Conservation (phyloP, 2,888 invertebrate species). For the Cantharis nigra region DNA sequence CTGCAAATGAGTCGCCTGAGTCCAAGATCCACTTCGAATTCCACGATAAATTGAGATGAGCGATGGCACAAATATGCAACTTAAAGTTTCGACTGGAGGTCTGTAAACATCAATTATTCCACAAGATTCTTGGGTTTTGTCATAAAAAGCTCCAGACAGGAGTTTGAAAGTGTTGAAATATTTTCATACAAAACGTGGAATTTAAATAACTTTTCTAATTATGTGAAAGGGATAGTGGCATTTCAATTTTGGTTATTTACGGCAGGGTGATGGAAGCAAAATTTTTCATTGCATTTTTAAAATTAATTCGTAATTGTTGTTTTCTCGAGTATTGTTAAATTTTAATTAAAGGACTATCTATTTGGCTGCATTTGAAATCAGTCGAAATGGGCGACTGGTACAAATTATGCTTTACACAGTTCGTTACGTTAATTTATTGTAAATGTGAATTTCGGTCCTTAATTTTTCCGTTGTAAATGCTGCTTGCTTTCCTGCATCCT, state of each 20-base stretch:
- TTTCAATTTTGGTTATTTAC: not conserved
- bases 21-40: not conserved
- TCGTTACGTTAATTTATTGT: too few species aligned
- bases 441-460: too few species aligned
- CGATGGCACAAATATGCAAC: not conserved
- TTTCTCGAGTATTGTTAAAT: not conserved
- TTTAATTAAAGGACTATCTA: not conserved
- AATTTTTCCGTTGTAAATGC: too few species aligned
- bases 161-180: not conserved
- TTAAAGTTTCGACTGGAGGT: not conserved
- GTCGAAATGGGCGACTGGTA: too few species aligned
- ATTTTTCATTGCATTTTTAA: not conserved
- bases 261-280: too few species aligned
- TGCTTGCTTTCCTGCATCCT: too few species aligned
- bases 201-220: not conserved
- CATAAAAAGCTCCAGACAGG: not conserved
- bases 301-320: not conserved
- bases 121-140: not conserved
- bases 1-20: not conserved
- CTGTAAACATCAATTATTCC: not conserved
- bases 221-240: not conserved
- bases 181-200: not conserved
- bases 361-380: not conserved
- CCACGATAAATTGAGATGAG: not conserved
- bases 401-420: too few species aligned